Conservation (phyloP, 2,113 vertebrate species). For the Odobenus rosmarus region DNA sequence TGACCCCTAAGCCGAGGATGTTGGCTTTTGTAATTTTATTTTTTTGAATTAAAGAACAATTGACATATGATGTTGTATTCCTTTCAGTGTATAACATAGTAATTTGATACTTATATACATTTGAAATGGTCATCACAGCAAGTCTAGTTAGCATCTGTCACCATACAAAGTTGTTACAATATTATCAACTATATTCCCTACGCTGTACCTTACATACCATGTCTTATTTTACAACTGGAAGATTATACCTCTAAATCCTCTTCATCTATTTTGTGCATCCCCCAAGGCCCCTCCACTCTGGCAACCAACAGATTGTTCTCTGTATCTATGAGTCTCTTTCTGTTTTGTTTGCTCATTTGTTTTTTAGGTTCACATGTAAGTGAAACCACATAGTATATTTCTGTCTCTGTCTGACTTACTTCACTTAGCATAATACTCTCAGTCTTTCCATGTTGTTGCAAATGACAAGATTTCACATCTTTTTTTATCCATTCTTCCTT, state of each 20-base stretch:
- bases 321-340: neutral
- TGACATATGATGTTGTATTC: neutral
- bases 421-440: neutral
- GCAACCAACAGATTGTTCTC: neutral
- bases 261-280: neutral
- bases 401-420: neutral
- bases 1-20: neutral
- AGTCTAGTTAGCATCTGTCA: neutral
- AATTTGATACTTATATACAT: neutral
- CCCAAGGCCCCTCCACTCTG: neutral
- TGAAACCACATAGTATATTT: neutral
- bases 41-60: neutral
- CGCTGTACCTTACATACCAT: neutral
- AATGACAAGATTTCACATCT: neutral
- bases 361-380: neutral
- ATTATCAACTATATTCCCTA: neutral
- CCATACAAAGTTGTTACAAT: neutral
- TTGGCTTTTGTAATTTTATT: neutral
- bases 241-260: neutral
- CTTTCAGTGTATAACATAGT: neutral
- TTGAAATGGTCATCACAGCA: neutral
- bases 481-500: neutral
- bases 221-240: neutral
- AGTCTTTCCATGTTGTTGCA: neutral
- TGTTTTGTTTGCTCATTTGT: neutral